Percentiles rank a stretch among this genome's conserved stretches.
Evolutionary conservation across 92 coral and sea anemone species (phyloP).

Genomic region (Porites divaricata): DNA sequence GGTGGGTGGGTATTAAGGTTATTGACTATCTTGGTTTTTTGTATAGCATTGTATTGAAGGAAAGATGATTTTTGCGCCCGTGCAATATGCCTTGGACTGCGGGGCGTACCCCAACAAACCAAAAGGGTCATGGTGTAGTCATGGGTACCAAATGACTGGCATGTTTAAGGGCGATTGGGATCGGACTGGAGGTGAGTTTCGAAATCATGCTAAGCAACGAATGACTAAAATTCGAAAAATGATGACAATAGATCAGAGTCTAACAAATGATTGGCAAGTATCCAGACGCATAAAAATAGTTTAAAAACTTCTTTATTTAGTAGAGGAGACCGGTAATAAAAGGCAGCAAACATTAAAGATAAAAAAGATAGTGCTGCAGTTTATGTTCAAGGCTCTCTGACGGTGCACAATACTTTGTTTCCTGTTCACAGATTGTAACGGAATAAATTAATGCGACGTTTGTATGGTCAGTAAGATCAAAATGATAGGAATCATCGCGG

Average conservation of each 20-base stretch:
- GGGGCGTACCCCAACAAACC: conserved; percentile 67
- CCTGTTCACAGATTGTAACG: too few species aligned
- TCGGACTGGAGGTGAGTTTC: conserved; percentile 62
- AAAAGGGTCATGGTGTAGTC: conserved; percentile 65
- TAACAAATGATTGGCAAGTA: too few species aligned
- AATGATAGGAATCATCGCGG: too few species aligned
- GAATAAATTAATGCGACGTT: too few species aligned
- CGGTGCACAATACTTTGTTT: too few species aligned
- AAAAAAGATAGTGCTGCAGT: too few species aligned
- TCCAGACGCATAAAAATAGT: too few species aligned
- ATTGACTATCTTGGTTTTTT: background rate
- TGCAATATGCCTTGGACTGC: conserved; percentile 63
- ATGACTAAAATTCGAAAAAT: background rate
- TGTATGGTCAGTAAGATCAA: too few species aligned
- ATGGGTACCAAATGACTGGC: conserved; percentile 78
- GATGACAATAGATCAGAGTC: background rate
- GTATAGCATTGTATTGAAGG: conserved; percentile 68
- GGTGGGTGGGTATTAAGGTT: background rate
- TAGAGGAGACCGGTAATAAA: too few species aligned
- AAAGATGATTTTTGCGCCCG: conserved; percentile 69
- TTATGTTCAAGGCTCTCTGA: too few species aligned
- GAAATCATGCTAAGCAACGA: background rate
- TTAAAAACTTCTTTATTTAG: too few species aligned
- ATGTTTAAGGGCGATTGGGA: conserved; percentile 81
- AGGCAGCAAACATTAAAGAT: too few species aligned